Evolutionary conservation across 2,113 vertebrate genomes (phyloP), one percentile per base, ranked within the genome.

Genomic region (Oenanthe melanoleuca): DNA sequence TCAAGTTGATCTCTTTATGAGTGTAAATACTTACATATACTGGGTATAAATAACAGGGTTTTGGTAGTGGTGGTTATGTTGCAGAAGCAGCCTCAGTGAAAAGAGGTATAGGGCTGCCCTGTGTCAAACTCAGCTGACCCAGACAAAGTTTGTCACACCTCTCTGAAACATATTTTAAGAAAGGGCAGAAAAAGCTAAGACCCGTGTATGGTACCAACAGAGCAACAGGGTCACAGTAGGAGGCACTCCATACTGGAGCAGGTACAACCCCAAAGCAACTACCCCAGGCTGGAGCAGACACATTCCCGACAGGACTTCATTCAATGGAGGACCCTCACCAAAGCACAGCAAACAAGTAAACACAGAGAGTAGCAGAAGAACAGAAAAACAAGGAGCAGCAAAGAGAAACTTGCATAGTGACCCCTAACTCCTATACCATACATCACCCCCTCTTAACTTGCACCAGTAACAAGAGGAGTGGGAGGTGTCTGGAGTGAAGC

Each of bases 221-320:
- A 56, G 13, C 5, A 79, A 25, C 5, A 42, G 17, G 8, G 16
- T 47, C 24, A 45, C 28, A 72, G 28, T 0, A 44, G 37, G 8
- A 86, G 21, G 21, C 3, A 4, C 14, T n/a, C 29, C 15, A 7
- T 8, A 23, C n/a, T 64, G 63, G 14, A 75, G 34, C 14, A 38
- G 31, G 28, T 67, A 42, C 12, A 67, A 47, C 7, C 19, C 25
- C 63, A 47, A 61, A 34, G 17, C 23, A 10, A 37, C 29, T 18
- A 24, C 29, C 24, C 18, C 49, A 28, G 3, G 22, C 19, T 66
- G 38, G 26, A 53, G 40, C 26, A 72, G 31, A 24, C 42, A 44
- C 20, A 26, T 7, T 3, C 20, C 56, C 2, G 0, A 53, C 3
- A 6, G 33, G 14, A 74, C 25, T 40, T 14, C 38, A 29, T 11